Conservation (phyloP, 2,797 vertebrate genomes). For the Crenuchus spilurus region DNA sequence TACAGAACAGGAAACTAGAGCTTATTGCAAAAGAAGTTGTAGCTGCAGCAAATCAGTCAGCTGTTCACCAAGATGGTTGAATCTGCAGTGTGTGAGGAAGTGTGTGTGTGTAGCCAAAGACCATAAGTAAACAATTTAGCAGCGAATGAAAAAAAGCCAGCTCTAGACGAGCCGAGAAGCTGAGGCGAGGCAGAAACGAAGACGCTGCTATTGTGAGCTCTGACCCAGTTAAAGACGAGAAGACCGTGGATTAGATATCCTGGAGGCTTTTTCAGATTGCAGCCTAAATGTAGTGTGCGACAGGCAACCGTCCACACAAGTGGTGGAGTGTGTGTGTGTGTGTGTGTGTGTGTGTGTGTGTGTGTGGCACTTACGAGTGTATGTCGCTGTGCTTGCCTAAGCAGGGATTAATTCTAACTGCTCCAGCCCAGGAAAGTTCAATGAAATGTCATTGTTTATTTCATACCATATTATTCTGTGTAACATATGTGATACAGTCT, state of each 20-base stretch:
- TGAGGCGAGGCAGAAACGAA: constrained; percentile 52
- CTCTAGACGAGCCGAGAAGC: constrained; percentile 10
- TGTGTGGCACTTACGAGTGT: background rate
- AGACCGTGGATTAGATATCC: constrained; percentile 67
- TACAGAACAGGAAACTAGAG: no score
- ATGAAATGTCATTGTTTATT: constrained; percentile 5
- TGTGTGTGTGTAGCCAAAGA: constrained; percentile 29
- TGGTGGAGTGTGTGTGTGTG: constrained; percentile 3
- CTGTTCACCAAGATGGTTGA: background rate
- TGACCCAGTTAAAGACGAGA: constrained; percentile 77
- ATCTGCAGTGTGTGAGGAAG: background rate
- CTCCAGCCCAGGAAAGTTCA: background rate
- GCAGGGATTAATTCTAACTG: constrained; percentile 41
- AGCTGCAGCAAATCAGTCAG: background rate
- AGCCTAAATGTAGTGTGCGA: constrained; percentile 61
- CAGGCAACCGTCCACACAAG: constrained; percentile 49
- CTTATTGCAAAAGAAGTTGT: background rate
- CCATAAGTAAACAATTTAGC: constrained; percentile 51
- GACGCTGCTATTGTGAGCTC: constrained; percentile 58
- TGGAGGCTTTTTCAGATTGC: constrained; percentile 63
- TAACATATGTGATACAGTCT: no score
- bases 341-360: constrained; percentile 8
- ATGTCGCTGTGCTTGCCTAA: constrained; percentile 11
- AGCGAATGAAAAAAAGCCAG: constrained; percentile 43
- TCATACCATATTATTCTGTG: background rate